A percentile compares a stretch with the other conserved stretches of the same genome.
Conservation (phyloP, 2,888 invertebrate species). For the Nasonovia ribisnigri region DNA sequence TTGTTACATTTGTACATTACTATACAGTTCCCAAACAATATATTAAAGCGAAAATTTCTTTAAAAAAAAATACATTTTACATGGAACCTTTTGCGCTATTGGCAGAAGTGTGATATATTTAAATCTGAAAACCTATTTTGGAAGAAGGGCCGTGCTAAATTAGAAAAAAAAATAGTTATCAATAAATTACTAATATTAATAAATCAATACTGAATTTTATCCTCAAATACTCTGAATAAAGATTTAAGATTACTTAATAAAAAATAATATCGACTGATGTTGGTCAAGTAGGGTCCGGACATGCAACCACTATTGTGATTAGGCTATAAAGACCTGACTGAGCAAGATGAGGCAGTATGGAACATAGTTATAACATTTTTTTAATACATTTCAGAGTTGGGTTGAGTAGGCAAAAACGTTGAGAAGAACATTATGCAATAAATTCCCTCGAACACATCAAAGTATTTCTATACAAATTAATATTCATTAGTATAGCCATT, state of each 20-base stretch:
- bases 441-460: neutral
- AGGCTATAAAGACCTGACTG: neutral
- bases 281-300: neutral
- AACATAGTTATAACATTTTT: neutral
- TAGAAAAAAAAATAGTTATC: neutral
- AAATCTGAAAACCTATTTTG: neutral
- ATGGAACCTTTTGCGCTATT: neutral
- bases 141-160: neutral
- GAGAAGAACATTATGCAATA: neutral
- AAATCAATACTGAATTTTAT: neutral
- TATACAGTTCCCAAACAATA: neutral
- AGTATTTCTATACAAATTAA: neutral
- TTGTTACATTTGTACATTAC: neutral
- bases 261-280: neutral
- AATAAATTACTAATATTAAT: neutral
- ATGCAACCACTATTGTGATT: neutral
- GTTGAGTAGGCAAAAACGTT: neutral
- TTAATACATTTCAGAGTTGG: neutral
- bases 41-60: neutral
- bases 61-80: neutral
- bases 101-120: neutral
- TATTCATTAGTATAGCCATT: too few species aligned
- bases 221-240: neutral
- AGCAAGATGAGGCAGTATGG: neutral
- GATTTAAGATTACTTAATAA: neutral